These are phyloP conservation scores for Prionailurus viverrinus DNA, from an alignment of 2,113 vertebrate genomes.

Conservation along the genomic window DNA sequence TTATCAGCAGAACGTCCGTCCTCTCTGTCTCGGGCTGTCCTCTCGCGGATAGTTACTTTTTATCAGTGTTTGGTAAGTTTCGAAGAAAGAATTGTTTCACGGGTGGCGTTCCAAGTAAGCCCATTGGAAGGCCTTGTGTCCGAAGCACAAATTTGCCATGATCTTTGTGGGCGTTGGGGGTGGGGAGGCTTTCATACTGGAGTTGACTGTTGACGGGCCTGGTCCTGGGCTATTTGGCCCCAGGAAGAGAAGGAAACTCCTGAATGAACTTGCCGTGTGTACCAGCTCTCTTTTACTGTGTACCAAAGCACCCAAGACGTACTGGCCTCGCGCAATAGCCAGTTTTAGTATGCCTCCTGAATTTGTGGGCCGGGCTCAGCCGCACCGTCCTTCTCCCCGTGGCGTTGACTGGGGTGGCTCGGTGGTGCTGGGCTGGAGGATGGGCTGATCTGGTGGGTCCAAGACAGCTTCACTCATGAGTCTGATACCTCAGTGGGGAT, in stretches of 20 bases:
- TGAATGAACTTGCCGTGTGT: background rate
- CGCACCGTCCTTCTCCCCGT: background rate
- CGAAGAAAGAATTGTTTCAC: conserved; percentile 56
- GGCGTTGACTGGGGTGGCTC: background rate
- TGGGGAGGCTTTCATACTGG: background rate
- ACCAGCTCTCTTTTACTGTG: background rate
- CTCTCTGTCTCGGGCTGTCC: background rate
- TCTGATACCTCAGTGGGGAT: background rate
- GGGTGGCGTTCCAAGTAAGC: background rate
- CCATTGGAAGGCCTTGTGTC: background rate
- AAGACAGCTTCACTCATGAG: background rate
- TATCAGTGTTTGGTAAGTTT: conserved; percentile 36
- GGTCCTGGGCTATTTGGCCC: background rate
- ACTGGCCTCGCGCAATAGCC: background rate
- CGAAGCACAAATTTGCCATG: background rate
- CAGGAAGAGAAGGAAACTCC: background rate
- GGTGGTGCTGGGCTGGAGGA: background rate
- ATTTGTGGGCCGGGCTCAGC: conserved; percentile 24
- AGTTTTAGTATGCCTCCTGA: background rate
- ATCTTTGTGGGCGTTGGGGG: background rate
- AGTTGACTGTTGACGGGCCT: background rate
- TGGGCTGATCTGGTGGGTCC: background rate
- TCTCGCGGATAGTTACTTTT: background rate
- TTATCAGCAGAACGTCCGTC: conserved; percentile 27
- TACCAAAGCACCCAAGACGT: background rate